Evolutionary conservation across 2,113 vertebrate genomes (phyloP).

Genomic region (Electrona antarctica): DNA sequence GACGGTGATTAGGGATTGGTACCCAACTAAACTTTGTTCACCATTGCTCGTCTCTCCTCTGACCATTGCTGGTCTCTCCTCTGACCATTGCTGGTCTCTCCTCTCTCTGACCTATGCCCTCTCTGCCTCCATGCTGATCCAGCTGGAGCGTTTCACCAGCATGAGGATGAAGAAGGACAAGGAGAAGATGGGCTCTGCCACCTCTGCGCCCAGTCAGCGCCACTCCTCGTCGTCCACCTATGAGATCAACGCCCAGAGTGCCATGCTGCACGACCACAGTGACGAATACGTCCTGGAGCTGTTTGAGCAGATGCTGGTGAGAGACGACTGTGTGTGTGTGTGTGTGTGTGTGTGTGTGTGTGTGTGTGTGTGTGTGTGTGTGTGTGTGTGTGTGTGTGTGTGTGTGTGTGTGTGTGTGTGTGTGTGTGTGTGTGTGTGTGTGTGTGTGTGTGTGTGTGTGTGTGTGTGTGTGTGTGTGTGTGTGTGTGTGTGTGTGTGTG

Average conservation of each 20-base stretch:
- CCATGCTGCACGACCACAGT: slow-evolving; percentile 77
- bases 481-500: too few species aligned
- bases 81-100: slow-evolving; percentile 14
- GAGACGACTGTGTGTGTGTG: slow-evolving; percentile 30
- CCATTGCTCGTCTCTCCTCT: slow-evolving; percentile 5
- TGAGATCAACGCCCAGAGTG: slow-evolving; percentile 72
- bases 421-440: too few species aligned
- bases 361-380: too few species aligned
- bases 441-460: too few species aligned
- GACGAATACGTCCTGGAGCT: slow-evolving; percentile 87
- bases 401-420: too few species aligned
- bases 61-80: slow-evolving; percentile 19
- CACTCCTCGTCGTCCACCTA: slow-evolving; percentile 83
- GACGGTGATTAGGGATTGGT: slow-evolving; percentile 28
- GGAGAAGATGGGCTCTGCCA: slow-evolving; percentile 75
- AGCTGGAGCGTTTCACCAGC: slow-evolving; percentile 93
- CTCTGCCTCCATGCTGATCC: slow-evolving; percentile 5
- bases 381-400: too few species aligned
- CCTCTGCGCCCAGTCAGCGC: slow-evolving; percentile 65
- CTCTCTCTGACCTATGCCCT: slow-evolving; percentile 10
- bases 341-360: too few species aligned
- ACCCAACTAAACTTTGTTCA: background rate
- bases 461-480: too few species aligned
- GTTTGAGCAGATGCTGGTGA: slow-evolving; percentile 95
- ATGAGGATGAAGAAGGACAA: slow-evolving; percentile 93